Percentiles rank a stretch among this genome's conserved stretches.
Conservation (phyloP, 2,113 vertebrate species). For the Elephas maximus region DNA sequence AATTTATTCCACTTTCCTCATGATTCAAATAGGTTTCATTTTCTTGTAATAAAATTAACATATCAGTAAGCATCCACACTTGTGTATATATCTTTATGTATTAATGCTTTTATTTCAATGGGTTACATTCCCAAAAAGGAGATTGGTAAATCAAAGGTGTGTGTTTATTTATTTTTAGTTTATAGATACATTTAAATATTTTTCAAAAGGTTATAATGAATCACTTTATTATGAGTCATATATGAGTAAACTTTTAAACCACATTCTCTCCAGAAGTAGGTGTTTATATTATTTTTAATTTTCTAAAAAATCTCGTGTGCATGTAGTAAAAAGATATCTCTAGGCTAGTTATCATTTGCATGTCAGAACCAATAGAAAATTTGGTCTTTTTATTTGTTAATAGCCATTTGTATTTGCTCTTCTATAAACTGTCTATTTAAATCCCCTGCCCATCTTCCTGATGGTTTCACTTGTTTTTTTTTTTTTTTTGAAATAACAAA, state of each 20-base stretch:
- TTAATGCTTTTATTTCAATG: neutral
- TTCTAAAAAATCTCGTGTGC: neutral
- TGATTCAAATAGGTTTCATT: neutral
- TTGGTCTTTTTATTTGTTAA: neutral
- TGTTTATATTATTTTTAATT: neutral
- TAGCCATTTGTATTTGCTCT: neutral
- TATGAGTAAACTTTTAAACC: neutral
- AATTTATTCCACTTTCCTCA: neutral
- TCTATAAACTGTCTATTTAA: neutral
- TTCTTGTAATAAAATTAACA: neutral
- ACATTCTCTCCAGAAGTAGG: neutral
- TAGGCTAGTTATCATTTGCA: neutral
- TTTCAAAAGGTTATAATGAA: neutral
- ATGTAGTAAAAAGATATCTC: neutral
- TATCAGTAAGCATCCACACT: neutral
- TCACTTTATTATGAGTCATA: neutral
- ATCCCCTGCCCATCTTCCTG: neutral
- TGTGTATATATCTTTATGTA: neutral
- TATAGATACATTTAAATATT: neutral
- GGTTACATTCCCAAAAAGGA: neutral
- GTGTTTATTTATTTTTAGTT: neutral
- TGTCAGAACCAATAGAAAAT: neutral
- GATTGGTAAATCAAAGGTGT: neutral
- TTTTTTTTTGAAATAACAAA: neutral
- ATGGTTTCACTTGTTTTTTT: neutral